These are phyloP conservation scores for Euwallacea fornicatus DNA, from an alignment of 1,140 invertebrate genomes.

Conservation along the genomic window DNA sequence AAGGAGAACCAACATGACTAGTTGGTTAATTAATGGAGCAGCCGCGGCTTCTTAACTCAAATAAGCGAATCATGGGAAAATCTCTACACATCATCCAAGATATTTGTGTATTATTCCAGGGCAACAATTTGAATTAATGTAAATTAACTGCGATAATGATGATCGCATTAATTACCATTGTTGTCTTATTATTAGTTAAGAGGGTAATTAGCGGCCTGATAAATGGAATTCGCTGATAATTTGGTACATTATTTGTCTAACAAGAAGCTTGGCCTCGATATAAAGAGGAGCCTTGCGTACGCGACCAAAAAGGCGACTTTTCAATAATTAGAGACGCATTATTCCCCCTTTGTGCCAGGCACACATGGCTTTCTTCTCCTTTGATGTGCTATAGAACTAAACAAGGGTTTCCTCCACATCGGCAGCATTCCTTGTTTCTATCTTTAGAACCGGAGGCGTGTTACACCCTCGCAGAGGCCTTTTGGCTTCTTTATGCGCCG, in stretches of 20 bases:
- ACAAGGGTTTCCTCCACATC: conserved; percentile 20
- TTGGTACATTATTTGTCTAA: too few relatives aligned
- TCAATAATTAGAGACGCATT: not conserved
- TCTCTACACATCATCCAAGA: too few relatives aligned
- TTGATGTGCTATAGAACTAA: conserved; percentile 17
- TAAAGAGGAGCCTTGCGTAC: not conserved
- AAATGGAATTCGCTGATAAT: not conserved
- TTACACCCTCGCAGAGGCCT: conserved; percentile 10
- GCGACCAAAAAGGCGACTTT: not conserved
- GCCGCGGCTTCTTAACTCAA: too few relatives aligned
- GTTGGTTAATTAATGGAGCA: too few relatives aligned
- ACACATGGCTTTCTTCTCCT: conserved; percentile 23
- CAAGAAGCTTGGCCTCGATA: not conserved
- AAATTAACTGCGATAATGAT: too few relatives aligned
- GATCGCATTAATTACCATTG: not conserved
- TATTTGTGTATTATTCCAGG: too few relatives aligned
- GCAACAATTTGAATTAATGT: too few relatives aligned
- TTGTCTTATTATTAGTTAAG: not conserved
- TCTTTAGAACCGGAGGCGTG: conserved; percentile 20
- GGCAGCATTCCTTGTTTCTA: conserved; percentile 27
- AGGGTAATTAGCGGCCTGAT: not conserved
- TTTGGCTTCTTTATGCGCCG: conserved; percentile 13
- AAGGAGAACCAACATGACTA: too few relatives aligned
- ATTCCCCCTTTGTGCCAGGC: not conserved
- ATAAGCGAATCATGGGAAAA: too few relatives aligned